Evolutionary conservation across 2,797 vertebrate genomes (phyloP), one percentile per base, ranked within the genome.

Genomic region (Aeoliscus strigatus): DNA sequence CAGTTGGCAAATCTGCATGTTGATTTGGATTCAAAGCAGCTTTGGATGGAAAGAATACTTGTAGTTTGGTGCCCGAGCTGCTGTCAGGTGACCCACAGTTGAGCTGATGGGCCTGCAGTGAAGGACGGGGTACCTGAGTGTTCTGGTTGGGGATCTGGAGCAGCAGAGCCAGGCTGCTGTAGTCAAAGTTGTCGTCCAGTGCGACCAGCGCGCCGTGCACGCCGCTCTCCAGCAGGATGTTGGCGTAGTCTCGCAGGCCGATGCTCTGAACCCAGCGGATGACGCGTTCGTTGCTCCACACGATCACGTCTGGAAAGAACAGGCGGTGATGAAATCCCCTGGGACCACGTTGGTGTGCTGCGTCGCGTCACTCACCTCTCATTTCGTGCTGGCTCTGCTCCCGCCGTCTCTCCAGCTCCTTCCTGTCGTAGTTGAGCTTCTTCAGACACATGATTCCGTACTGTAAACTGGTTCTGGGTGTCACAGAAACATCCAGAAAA

Each of bases 401-500:
- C 80, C 93, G 81, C 58, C 94, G 83, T 57, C 86, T 88, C 54
- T 97, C 94, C 14, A 98, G 83, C 60, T 98, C 94, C 77, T 98
- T 97, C 56, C 94, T 90, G 87, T 98, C 94, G 9, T 98, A 98
- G 82, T 97, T 97, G 61, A 98, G 90, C 68, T 91, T 91, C 87
- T 98, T 98, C 85, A 98, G 88, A 80, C 93, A 94, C 94, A 96
- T 97, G 82, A 97, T 94, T 55, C 94, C 94, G 0, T 94, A 97
- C 78, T 98, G 94, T 53, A 98, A 88, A 83, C 94, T 96, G 73
- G 92, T 90, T 80, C 94, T 89, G 57, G 25, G 57, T n/a, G n/a
- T n/a, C n/a, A n/a, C n/a, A n/a, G n/a, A n/a, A n/a, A n/a, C n/a
- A n/a, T n/a, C n/a, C n/a, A n/a, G n/a, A n/a, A n/a, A n/a, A n/a